Percentiles rank a stretch among this genome's conserved stretches.
Evolutionary conservation across 1,140 invertebrate genomes (phyloP).

Genomic region (Cherax quadricarinatus): DNA sequence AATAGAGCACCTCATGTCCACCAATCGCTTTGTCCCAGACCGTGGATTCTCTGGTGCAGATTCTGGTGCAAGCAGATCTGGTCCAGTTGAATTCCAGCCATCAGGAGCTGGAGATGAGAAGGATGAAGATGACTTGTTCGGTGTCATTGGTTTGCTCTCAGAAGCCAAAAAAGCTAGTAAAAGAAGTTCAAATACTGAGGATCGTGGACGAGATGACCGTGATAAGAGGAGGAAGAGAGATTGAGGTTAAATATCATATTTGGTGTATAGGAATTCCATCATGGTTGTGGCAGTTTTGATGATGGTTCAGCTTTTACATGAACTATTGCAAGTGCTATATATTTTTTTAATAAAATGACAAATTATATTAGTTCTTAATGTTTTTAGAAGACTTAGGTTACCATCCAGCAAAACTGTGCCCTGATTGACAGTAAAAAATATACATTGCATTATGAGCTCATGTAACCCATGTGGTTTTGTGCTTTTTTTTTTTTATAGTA

Average conservation of each 20-base stretch:
- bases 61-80: conserved; percentile 83
- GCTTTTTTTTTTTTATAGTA: neutral
- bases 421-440: neutral
- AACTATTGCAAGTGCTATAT: neutral
- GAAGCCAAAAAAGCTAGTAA: conserved; percentile 91
- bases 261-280: neutral
- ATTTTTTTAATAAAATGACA: neutral
- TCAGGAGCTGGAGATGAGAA: conserved; percentile 78
- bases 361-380: neutral
- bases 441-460: neutral
- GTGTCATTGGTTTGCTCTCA: conserved; percentile 97
- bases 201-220: conserved; percentile 74
- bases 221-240: conserved; percentile 74
- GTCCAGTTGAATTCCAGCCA: conserved; percentile 93
- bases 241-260: conserved; percentile 26
- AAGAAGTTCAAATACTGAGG: conserved; percentile 77
- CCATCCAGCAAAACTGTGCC: neutral
- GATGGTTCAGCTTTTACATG: neutral
- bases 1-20: conserved; percentile 81
- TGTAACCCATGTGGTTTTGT: neutral
- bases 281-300: neutral
- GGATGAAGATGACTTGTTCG: conserved; percentile 95
- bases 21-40: conserved; percentile 90
- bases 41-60: conserved; percentile 97
- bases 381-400: neutral